A percentile compares a stretch with the other conserved stretches of the same genome.
Evolutionary conservation across 2,113 vertebrate genomes (phyloP).

Genomic region (Phodopus roborovskii): DNA sequence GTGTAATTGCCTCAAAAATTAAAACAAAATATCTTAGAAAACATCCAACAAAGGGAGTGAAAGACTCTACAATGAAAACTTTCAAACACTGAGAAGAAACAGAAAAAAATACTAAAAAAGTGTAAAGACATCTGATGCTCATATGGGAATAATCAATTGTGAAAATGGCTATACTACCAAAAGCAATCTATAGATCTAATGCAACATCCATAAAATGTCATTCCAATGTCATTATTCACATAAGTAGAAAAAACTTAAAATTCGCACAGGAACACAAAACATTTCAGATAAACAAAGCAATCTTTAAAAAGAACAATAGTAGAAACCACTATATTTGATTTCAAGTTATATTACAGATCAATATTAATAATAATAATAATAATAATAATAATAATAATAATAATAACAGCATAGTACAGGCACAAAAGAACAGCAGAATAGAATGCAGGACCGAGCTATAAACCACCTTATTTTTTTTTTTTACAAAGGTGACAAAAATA

Average conservation of each 20-base stretch:
- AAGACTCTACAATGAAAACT: background rate
- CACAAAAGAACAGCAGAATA: background rate
- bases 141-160: background rate
- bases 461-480: background rate
- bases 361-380: background rate
- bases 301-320: background rate
- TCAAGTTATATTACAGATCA: background rate
- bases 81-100: background rate
- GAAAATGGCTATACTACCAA: background rate
- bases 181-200: background rate
- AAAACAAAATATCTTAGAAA: background rate
- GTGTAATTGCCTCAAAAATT: background rate
- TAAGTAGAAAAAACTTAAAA: background rate
- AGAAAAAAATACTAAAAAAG: background rate
- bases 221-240: background rate
- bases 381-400: background rate
- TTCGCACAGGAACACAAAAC: background rate
- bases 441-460: background rate
- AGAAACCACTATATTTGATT: background rate
- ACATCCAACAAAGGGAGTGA: background rate
- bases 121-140: background rate
- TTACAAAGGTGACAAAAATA: background rate
- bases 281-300: background rate
- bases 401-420: background rate
- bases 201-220: background rate